Conservation (phyloP, 2,888 invertebrate genomes). For the Rugalucina vietnamica region DNA sequence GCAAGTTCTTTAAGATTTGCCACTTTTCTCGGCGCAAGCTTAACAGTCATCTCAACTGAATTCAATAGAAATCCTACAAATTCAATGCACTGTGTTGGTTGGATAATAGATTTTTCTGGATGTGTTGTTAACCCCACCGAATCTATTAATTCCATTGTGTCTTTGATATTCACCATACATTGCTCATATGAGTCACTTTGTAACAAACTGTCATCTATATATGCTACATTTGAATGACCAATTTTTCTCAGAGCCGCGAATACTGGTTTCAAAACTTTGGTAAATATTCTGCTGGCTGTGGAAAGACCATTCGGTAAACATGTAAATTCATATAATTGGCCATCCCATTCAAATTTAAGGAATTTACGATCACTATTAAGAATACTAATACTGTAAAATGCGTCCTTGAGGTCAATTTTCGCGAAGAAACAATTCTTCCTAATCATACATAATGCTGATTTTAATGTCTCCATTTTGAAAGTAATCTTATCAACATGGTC, state of each 20-base stretch:
- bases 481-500: slow-evolving; percentile 38
- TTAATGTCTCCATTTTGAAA: slow-evolving; percentile 62
- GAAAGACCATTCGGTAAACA: slow-evolving; percentile 48
- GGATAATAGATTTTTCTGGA: neutral
- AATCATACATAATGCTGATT: slow-evolving; percentile 36
- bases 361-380: slow-evolving; percentile 23
- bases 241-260: slow-evolving; percentile 26
- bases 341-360: slow-evolving; percentile 50
- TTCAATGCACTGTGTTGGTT: neutral
- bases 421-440: slow-evolving; percentile 48
- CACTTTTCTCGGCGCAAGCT: neutral
- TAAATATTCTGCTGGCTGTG: slow-evolving; percentile 57
- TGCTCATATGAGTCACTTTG: slow-evolving; percentile 7
- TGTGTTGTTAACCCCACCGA: neutral
- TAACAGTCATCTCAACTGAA: neutral
- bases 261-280: slow-evolving; percentile 62
- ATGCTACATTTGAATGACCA: neutral
- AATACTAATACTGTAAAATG: slow-evolving; percentile 48
- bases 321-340: slow-evolving; percentile 29
- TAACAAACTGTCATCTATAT: slow-evolving; percentile 10
- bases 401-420: slow-evolving; percentile 50
- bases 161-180: neutral
- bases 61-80: neutral
- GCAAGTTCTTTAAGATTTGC: neutral
- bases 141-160: neutral